These are phyloP conservation scores for Euplexia lucipara DNA, from an alignment of 2,888 invertebrate genomes.

Conservation along the genomic window DNA sequence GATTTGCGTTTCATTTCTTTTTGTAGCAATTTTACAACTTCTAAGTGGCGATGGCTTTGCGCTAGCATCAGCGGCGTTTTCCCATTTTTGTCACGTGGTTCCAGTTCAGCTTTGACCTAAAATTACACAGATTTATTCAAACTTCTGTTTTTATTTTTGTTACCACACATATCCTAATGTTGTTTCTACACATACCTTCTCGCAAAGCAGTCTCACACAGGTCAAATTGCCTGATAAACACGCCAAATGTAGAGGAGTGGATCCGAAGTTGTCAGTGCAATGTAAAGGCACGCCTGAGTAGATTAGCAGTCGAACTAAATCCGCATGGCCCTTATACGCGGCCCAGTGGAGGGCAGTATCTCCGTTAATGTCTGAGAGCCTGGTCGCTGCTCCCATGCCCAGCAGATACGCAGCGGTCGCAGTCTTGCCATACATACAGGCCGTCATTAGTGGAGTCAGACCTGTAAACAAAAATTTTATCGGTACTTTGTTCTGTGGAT, in stretches of 20 bases:
- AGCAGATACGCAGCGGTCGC: slow-evolving; percentile 97
- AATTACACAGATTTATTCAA: slow-evolving; percentile 31
- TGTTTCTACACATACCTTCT: slow-evolving; percentile 91
- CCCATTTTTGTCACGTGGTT: slow-evolving; percentile 97
- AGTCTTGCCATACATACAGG: slow-evolving; percentile 98
- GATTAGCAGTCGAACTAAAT: slow-evolving; percentile 96
- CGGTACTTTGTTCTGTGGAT: not conserved
- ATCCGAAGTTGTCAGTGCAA: slow-evolving; percentile 97
- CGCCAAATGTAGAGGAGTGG: slow-evolving; percentile 97
- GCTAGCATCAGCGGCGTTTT: slow-evolving; percentile 98
- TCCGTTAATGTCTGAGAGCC: slow-evolving; percentile 97
- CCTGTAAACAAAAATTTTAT: slow-evolving; percentile 76
- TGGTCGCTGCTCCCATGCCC: slow-evolving; percentile 96
- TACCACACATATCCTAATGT: not conserved
- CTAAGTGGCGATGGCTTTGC: slow-evolving; percentile 96
- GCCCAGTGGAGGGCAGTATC: slow-evolving; percentile 98
- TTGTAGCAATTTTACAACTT: slow-evolving; percentile 95
- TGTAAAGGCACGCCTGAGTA: slow-evolving; percentile 97
- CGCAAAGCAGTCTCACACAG: slow-evolving; percentile 96
- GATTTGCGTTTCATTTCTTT: slow-evolving; percentile 95
- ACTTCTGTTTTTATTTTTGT: not conserved
- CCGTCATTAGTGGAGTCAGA: slow-evolving; percentile 97
- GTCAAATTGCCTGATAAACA: slow-evolving; percentile 97
- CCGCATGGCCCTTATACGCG: slow-evolving; percentile 97
- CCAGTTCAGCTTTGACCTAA: slow-evolving; percentile 96